Evolutionary conservation across 2,113 vertebrate species (phyloP), one percentile per base, ranked within the genome.

Genomic region (Neolamprologus brichardi): DNA sequence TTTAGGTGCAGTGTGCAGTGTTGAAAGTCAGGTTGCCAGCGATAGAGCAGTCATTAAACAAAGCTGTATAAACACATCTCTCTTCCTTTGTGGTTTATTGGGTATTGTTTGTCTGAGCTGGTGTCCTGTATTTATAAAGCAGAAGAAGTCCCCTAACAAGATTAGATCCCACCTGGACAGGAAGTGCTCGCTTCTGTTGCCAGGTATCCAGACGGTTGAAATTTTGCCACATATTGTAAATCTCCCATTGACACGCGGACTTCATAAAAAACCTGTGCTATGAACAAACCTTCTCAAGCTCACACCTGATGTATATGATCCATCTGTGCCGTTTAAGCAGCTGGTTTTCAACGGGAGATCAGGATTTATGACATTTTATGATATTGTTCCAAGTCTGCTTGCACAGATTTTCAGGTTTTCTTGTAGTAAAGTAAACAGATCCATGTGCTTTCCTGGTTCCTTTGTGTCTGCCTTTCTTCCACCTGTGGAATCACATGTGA

Each of bases 141-240:
- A 95, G 83, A 85, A 90, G 85, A 94, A 94, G 94, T 95, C 92
- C 92, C 95, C 93, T 83, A 92, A 90, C 89, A 94, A 94, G 94
- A 95, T 96, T 94, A 93, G 83, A 93, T 93, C 92, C 93, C 96
- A 96, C 96, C 96, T 96, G 95, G 90, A 92, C 87, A 88, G 94
- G 92, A 94, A 95, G 85, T 87, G 84, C 84, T 92, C 39, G 70
- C 83, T 90, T 89, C 85, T 90, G 90, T 87, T 95, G 94, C 90
- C 90, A 96, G 91, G 91, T 93, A 93, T 93, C 86, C 81, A 93
- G 87, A 92, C 90, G 28, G 84, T 87, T 88, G 85, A 91, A 85
- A 90, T 84, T 87, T 86, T 56, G 72, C 85, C 72, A 64, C 67
- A 83, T 87, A 89, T 93, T 95, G 93, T 95, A 94, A 94, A 92